A percentile compares a stretch with the other conserved stretches of the same genome.
These are phyloP conservation scores for Carollia perspicillata DNA, from an alignment of 2,113 vertebrate species.

Conservation along the genomic window DNA sequence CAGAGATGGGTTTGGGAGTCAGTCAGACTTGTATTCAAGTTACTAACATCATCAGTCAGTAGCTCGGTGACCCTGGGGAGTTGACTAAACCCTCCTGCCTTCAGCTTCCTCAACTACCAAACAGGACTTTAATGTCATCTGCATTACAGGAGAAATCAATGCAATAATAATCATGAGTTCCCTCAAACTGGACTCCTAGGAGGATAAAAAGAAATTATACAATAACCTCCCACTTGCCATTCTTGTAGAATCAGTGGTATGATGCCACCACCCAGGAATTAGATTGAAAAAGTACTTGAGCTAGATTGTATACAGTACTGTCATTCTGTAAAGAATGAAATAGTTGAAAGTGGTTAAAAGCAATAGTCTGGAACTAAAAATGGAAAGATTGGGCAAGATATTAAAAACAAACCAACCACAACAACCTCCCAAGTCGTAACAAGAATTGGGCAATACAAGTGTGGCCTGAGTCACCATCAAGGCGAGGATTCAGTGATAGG, in stretches of 20 bases:
- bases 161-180: neutral
- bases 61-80: neutral
- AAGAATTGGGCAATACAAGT: slow-evolving; percentile 67
- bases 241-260: neutral
- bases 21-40: neutral
- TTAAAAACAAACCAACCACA: slow-evolving; percentile 76
- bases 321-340: slow-evolving; percentile 56
- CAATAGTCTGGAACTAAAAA: slow-evolving; percentile 77
- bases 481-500: neutral
- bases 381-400: slow-evolving; percentile 79
- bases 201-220: neutral
- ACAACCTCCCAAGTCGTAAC: slow-evolving; percentile 75
- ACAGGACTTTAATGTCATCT: neutral
- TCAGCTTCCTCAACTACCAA: neutral
- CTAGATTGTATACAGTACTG: slow-evolving; percentile 56
- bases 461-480: slow-evolving; percentile 53
- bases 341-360: slow-evolving; percentile 72
- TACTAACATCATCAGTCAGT: neutral
- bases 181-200: neutral
- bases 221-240: neutral
- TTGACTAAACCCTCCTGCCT: neutral
- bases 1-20: neutral
- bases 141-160: neutral
- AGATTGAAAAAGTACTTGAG: slow-evolving; percentile 26
- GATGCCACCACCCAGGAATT: slow-evolving; percentile 39